Evolutionary conservation across 2,888 invertebrate genomes (phyloP).

Genomic region (Nipponacmea schrenckii): DNA sequence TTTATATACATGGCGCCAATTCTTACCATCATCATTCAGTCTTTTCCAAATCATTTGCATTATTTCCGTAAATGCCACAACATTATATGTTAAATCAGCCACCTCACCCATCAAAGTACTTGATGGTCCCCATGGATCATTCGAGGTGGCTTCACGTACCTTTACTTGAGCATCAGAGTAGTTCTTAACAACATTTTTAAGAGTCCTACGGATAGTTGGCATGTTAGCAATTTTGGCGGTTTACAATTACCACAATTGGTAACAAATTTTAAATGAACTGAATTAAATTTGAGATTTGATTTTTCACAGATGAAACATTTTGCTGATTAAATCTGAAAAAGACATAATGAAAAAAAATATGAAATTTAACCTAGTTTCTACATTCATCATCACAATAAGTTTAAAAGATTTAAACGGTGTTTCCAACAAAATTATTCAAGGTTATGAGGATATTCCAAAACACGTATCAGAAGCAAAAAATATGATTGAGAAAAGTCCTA

Average conservation of each 20-base stretch:
- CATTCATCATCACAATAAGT: no score
- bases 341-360: no score
- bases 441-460: no score
- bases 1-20: slow-evolving; percentile 99
- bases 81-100: slow-evolving; percentile 98
- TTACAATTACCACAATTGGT: neutral
- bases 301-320: no score
- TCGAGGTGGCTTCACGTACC: slow-evolving; percentile 98
- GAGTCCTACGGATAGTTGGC: slow-evolving; percentile 85
- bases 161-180: slow-evolving; percentile 99
- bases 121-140: slow-evolving; percentile 99
- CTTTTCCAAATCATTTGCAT: slow-evolving; percentile 99
- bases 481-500: no score
- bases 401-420: no score
- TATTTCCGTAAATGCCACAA: slow-evolving; percentile 99
- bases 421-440: no score
- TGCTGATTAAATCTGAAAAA: no score
- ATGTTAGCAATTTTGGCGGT: slow-evolving; percentile 35
- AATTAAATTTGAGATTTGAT: no score
- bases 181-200: slow-evolving; percentile 99
- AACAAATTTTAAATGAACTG: no score
- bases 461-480: no score
- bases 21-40: slow-evolving; percentile 98
- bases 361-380: no score
- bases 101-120: slow-evolving; percentile 99